phyloP scores from a whole-genome alignment of 2,888 invertebrate species.

The Acrocera orbiculus region DNA sequence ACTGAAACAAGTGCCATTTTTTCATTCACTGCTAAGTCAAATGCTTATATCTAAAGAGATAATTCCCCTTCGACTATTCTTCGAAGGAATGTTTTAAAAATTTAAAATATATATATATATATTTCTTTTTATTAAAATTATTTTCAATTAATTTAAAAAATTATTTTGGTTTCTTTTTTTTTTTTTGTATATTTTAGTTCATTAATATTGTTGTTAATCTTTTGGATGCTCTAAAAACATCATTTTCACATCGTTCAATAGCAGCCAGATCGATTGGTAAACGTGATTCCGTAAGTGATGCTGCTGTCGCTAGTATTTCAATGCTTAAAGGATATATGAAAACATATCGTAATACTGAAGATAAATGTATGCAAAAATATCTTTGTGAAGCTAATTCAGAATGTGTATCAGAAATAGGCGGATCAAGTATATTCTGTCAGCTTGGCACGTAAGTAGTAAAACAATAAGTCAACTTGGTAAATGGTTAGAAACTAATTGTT shows the following conservation, averaged over 20 bases:
- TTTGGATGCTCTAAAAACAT: slow-evolving; percentile 78
- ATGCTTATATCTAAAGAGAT: too few relatives aligned
- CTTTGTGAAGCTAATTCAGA: slow-evolving; percentile 81
- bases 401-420: slow-evolving; percentile 62
- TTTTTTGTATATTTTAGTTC: slow-evolving; percentile 45
- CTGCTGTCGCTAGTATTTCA: slow-evolving; percentile 70
- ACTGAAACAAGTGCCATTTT: too few relatives aligned
- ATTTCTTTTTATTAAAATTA: background rate
- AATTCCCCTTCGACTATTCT: too few relatives aligned
- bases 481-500: too few relatives aligned
- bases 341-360: slow-evolving; percentile 58
- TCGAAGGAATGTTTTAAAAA: too few relatives aligned
- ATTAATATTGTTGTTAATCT: slow-evolving; percentile 83
- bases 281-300: slow-evolving; percentile 79
- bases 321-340: slow-evolving; percentile 80
- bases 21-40: too few relatives aligned
- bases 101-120: too few relatives aligned
- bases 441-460: slow-evolving; percentile 75
- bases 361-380: slow-evolving; percentile 71
- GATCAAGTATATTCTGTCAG: slow-evolving; percentile 77
- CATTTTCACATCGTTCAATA: slow-evolving; percentile 78
- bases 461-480: too few relatives aligned
- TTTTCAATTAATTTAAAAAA: background rate
- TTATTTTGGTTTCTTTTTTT: slow-evolving; percentile 11
- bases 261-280: slow-evolving; percentile 69